Conservation (phyloP, 2,888 invertebrate species). For the Heteropelma amictum region DNA sequence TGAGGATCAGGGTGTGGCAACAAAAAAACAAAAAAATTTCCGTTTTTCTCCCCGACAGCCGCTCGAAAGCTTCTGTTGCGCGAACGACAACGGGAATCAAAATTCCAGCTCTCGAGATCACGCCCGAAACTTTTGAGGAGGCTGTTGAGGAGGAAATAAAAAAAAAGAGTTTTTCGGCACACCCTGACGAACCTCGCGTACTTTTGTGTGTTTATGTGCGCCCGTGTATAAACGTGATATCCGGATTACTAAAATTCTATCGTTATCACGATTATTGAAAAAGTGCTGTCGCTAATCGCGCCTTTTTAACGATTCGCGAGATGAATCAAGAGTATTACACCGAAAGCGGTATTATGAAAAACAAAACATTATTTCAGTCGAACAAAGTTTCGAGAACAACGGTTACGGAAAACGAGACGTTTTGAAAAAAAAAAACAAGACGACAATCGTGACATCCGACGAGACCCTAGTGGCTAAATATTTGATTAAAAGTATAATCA, state of each 20-base stretch:
- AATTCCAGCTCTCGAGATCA: too few species aligned
- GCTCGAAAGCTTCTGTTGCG: too few species aligned
- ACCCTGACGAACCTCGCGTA: neutral
- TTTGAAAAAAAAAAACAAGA: neutral
- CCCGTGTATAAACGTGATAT: neutral
- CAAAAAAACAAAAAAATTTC: too few species aligned
- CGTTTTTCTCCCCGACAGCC: too few species aligned
- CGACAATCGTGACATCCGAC: neutral
- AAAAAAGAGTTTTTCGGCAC: too few species aligned
- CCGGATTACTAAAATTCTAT: neutral
- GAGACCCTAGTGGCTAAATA: neutral
- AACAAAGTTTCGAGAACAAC: neutral
- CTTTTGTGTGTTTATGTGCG: neutral
- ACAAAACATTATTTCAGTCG: neutral
- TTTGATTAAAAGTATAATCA: neutral
- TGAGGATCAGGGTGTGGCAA: too few species aligned
- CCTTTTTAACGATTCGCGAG: conserved; percentile 12
- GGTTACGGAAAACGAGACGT: neutral
- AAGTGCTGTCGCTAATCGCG: conserved; percentile 37
- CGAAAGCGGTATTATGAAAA: conserved; percentile 39
- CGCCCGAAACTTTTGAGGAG: too few species aligned
- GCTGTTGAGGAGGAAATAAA: too few species aligned
- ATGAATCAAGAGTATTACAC: conserved; percentile 24
- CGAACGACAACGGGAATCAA: too few species aligned
- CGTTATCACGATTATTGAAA: neutral